phyloP scores from a whole-genome alignment of 64 coral and sea anemone genomes.

The Porites australiensis region DNA sequence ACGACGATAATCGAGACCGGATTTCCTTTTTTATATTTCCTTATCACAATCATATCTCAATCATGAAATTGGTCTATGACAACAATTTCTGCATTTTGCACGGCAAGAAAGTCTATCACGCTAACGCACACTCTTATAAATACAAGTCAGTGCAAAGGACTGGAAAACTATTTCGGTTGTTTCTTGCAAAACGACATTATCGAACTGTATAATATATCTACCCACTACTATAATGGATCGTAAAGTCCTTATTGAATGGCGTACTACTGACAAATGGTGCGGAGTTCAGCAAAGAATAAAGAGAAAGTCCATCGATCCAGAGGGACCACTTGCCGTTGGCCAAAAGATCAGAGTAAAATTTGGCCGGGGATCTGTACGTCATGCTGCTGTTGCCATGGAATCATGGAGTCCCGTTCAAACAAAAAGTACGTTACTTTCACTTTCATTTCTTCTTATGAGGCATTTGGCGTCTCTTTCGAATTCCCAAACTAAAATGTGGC shows the following conservation, averaged over 20 bases:
- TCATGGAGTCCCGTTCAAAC: background rate
- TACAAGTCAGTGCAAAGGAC: background rate
- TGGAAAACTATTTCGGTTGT: background rate
- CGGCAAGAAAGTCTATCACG: background rate
- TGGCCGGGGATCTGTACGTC: background rate
- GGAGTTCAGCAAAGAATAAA: background rate
- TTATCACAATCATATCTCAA: no score
- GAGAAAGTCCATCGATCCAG: background rate
- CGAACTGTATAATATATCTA: background rate
- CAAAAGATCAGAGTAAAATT: background rate
- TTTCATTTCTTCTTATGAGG: background rate
- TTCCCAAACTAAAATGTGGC: background rate
- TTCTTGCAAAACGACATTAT: background rate
- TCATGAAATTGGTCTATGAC: background rate
- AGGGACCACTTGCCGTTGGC: background rate
- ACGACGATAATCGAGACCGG: no score
- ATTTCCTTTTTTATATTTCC: background rate
- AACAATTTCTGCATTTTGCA: background rate
- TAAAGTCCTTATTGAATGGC: background rate
- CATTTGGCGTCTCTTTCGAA: background rate
- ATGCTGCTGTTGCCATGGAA: background rate
- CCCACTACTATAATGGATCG: background rate
- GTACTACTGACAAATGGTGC: background rate
- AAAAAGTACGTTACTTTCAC: background rate
- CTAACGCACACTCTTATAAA: background rate